These are phyloP conservation scores for Gandaritis pyraliata DNA, from an alignment of 2,888 invertebrate species.

Conservation along the genomic window DNA sequence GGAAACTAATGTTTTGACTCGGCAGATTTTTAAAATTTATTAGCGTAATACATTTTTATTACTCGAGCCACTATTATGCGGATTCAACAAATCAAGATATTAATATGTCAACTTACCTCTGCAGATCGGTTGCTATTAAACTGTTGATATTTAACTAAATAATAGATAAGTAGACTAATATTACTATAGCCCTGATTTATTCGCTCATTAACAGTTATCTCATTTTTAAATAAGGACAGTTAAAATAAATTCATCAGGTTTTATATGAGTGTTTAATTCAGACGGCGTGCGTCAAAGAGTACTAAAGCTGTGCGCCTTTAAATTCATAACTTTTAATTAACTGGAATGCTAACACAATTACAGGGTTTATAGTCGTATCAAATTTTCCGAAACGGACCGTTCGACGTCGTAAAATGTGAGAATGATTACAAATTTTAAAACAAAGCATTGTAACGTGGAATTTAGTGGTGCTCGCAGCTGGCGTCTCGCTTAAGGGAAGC, in stretches of 20 bases:
- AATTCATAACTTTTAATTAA: constrained; percentile 85
- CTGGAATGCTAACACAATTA: constrained; percentile 82
- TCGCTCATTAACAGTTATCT: constrained; percentile 66
- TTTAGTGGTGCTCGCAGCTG: constrained; percentile 79
- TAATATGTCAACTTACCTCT: constrained; percentile 20
- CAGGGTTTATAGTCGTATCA: constrained; percentile 82
- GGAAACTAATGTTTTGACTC: constrained; percentile 72
- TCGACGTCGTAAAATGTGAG: constrained; percentile 82
- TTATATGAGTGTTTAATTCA: constrained; percentile 60
- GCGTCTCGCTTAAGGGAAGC: constrained; percentile 74
- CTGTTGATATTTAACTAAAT: constrained; percentile 45
- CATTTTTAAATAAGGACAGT: constrained; percentile 60
- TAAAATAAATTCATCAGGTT: constrained; percentile 67
- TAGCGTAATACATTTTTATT: constrained; percentile 61
- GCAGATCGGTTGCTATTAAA: constrained; percentile 47
- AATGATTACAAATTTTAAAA: constrained; percentile 84
- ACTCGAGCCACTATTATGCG: constrained; percentile 46
- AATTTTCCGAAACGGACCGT: constrained; percentile 83
- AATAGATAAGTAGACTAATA: constrained; percentile 51
- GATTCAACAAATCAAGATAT: constrained; percentile 24
- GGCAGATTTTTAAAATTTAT: constrained; percentile 63
- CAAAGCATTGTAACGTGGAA: constrained; percentile 80
- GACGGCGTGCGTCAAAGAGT: constrained; percentile 68
- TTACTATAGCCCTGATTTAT: constrained; percentile 55
- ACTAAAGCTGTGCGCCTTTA: constrained; percentile 74